Percentiles rank a stretch among this genome's conserved stretches.
Evolutionary conservation across 2,113 vertebrate species (phyloP).

Genomic region (Neoarius graeffei): DNA sequence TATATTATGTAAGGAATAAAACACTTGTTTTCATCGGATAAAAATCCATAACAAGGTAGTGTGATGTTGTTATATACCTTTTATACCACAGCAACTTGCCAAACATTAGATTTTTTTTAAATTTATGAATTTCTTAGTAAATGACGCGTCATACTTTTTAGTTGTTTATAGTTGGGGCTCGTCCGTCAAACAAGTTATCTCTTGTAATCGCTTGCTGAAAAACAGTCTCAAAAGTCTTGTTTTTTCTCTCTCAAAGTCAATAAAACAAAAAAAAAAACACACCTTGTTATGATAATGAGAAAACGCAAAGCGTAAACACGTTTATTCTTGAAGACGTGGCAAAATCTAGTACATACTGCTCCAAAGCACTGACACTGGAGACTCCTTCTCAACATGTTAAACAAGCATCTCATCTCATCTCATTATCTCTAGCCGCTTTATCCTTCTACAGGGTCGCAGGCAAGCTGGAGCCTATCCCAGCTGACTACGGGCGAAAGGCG

Average conservation of each 20-base stretch:
- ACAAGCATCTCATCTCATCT: neutral
- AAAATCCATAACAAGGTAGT: neutral
- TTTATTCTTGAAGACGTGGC: neutral
- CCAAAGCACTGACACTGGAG: neutral
- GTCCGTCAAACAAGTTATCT: neutral
- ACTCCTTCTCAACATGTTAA: neutral
- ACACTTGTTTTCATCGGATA: neutral
- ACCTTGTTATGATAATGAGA: neutral
- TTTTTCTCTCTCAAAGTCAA: neutral
- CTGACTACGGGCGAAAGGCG: too few relatives aligned
- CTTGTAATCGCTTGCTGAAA: neutral
- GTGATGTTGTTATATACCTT: neutral
- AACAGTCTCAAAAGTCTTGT: neutral
- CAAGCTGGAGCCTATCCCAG: too few relatives aligned
- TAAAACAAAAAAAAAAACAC: neutral
- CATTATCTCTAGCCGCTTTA: too few relatives aligned
- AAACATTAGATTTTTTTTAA: neutral
- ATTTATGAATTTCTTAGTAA: too few relatives aligned
- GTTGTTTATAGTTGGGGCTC: neutral
- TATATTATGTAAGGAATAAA: neutral
- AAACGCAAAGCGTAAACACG: neutral
- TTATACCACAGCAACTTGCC: neutral
- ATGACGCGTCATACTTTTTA: too few relatives aligned
- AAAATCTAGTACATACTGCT: neutral
- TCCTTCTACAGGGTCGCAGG: too few relatives aligned